These are phyloP conservation scores for Sebastes minor DNA, from an alignment of 2,797 vertebrate genomes.

Conservation along the genomic window DNA sequence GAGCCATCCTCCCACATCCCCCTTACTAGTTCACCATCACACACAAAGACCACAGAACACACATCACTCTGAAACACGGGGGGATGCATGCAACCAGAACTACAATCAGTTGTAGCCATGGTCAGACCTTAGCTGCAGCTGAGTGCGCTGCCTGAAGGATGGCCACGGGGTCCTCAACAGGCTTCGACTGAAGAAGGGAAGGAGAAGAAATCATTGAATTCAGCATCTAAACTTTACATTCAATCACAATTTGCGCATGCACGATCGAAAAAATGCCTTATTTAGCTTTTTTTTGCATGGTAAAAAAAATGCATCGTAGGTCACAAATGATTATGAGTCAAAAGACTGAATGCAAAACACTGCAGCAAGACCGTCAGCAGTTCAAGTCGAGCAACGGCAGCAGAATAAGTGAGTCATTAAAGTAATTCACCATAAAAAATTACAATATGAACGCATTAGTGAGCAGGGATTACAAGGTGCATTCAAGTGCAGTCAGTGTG, in stretches of 20 bases:
- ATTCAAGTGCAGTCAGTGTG: conserved; percentile 10
- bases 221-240: background rate
- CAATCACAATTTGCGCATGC: background rate
- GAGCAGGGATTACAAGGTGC: conserved; percentile 30
- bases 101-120: conserved; percentile 31
- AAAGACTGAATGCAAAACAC: background rate
- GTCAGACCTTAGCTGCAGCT: conserved; percentile 84
- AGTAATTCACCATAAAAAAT: conserved; percentile 18
- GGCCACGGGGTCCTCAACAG: conserved; percentile 80
- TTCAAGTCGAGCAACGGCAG: background rate
- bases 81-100: conserved; percentile 23
- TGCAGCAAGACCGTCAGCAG: background rate
- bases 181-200: conserved; percentile 75
- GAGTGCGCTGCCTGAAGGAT: conserved; percentile 81
- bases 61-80: conserved; percentile 24
- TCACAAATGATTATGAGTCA: background rate
- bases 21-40: conserved; percentile 9
- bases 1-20: background rate
- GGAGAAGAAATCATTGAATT: conserved; percentile 25
- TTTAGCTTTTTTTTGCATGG: background rate
- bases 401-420: background rate
- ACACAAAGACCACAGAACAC: conserved; percentile 21
- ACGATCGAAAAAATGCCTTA: background rate
- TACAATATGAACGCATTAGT: conserved; percentile 27
- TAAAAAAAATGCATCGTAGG: background rate